Evolutionary conservation across 2,888 invertebrate species (phyloP).

Genomic region (Hirtodrosophila confusa): DNA sequence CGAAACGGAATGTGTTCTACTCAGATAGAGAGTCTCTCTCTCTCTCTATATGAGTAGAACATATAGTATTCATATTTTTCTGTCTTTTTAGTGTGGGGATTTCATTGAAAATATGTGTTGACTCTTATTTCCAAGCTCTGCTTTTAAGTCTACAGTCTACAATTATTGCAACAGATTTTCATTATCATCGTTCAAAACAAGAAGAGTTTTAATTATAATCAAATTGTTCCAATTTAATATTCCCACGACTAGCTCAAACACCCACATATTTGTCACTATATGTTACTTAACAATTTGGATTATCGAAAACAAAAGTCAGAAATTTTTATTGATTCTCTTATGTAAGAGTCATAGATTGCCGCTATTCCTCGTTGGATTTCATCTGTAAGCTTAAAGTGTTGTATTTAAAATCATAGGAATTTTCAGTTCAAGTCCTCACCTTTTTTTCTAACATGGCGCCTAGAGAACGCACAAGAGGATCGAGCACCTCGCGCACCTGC

Average conservation of each 20-base stretch:
- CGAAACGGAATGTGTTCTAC: no score
- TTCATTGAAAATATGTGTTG: no score
- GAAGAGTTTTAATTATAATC: not conserved
- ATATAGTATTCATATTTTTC: no score
- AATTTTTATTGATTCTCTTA: not conserved
- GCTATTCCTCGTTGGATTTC: slow-evolving; percentile 7
- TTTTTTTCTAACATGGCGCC: slow-evolving; percentile 54
- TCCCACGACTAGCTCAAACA: not conserved
- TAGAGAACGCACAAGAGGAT: slow-evolving; percentile 70
- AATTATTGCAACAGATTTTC: no score
- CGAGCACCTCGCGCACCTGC: slow-evolving; percentile 72
- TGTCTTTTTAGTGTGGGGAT: no score
- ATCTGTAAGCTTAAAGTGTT: not conserved
- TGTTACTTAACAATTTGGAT: slow-evolving; percentile 38
- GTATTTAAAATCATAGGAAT: not conserved
- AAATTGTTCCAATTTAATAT: slow-evolving; percentile 15
- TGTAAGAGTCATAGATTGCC: not conserved
- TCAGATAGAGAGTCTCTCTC: no score
- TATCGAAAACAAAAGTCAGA: slow-evolving; percentile 20
- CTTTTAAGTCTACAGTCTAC: no score
- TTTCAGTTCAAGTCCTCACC: slow-evolving; percentile 12
- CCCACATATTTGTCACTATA: slow-evolving; percentile 1
- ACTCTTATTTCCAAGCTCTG: no score
- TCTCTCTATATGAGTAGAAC: no score
- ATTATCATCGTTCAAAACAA: no score